Evolutionary conservation across 2,113 vertebrate species (phyloP), one percentile per base, ranked within the genome.

Genomic region (Chaetodon trifascialis): DNA sequence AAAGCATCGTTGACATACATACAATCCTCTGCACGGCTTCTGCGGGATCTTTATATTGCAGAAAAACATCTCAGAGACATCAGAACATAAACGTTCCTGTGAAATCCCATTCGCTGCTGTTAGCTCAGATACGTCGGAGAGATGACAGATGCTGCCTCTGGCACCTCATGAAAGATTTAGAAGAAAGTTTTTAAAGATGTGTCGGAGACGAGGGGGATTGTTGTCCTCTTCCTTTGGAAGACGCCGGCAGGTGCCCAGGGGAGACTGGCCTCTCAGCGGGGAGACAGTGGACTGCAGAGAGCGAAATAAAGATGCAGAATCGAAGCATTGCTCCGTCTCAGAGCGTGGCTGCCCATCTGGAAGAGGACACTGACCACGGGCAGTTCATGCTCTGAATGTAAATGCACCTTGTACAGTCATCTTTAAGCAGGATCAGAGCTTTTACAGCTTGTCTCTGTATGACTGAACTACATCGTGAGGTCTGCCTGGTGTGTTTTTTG

Each of bases 121-220:
- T 67, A 55, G 46, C 83, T 62, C 49, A 1, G 73, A 79, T n/a
- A 34, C 25, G 11, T 11, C 25, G 71, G 10, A 36, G 54, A 67
- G 74, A 85, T 42, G 85, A 80, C 84, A 79, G 81, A 70, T 21
- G 82, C 47, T 12, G 85, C 88, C 84, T 86, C 21, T 1, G 15
- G 85, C 86, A 23, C 55, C 83, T 86, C 79, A 78, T 92, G 40
- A 83, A 84, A 83, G 73, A 85, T 82, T 91, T 67, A 76, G 58
- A 49, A 21, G 71, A 85, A 83, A 68, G 73, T 85, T 88, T 86
- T 87, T 78, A 74, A 82, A 90, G 63, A 89, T 58, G 79, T 79
- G 75, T 79, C 63, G 73, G 59, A 52, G 25, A 55, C 40, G 23
- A n/a, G n/a, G n/a, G 51, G 67, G 77, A 77, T 68, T 74, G 55